Percentiles rank a stretch among this genome's conserved stretches.
These are phyloP conservation scores for Urocitellus parryii DNA, from an alignment of 2,113 vertebrate species.

Conservation along the genomic window DNA sequence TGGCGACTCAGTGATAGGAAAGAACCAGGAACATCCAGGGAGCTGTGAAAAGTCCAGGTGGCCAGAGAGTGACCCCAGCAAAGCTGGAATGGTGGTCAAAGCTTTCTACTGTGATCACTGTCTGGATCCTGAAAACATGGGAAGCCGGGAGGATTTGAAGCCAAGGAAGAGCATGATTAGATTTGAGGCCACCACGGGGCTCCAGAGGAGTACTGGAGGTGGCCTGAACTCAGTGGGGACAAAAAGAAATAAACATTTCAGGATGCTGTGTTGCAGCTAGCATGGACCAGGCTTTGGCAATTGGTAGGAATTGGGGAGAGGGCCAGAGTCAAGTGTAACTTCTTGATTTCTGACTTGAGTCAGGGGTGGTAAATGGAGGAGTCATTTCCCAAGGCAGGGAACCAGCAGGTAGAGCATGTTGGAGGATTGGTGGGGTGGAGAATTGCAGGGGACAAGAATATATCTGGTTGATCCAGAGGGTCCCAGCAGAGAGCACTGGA, in stretches of 20 bases:
- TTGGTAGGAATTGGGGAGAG: background rate
- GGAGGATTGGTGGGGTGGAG: background rate
- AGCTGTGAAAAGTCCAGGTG: accelerated
- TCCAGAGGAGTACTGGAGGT: background rate
- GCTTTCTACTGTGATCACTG: no score
- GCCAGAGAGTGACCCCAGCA: no score
- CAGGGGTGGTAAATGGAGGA: no score
- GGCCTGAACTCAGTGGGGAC: background rate
- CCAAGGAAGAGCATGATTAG: accelerated
- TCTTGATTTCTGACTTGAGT: background rate
- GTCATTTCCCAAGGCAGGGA: background rate
- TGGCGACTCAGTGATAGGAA: background rate
- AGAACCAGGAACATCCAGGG: background rate
- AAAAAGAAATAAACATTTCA: background rate
- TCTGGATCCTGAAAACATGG: background rate
- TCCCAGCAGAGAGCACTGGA: background rate
- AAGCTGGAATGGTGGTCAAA: background rate
- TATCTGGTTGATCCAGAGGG: background rate
- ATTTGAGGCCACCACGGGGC: accelerated
- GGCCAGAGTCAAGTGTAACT: background rate
- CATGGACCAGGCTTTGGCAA: accelerated
- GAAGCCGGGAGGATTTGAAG: background rate
- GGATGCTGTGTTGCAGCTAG: background rate
- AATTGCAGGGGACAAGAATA: no score
- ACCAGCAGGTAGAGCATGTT: background rate